phyloP scores from a whole-genome alignment of 2,797 vertebrate species.

The Thunnus albacares region DNA sequence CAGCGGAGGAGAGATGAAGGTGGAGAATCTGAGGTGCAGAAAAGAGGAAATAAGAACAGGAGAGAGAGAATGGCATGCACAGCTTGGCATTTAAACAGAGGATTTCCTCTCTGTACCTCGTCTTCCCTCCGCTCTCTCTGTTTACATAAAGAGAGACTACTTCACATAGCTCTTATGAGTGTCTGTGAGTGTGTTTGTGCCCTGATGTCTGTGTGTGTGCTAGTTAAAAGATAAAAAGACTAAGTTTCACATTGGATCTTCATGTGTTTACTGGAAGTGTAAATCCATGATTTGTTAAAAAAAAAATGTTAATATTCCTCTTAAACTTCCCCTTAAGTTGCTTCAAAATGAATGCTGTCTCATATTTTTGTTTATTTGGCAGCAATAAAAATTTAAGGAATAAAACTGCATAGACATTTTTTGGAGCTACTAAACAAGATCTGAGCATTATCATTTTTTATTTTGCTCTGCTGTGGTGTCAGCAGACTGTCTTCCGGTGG shows the following conservation, averaged over 20 bases:
- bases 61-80: slow-evolving; percentile 70
- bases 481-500: slow-evolving; percentile 73
- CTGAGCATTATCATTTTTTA: slow-evolving; percentile 37
- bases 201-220: neutral
- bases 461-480: slow-evolving; percentile 60
- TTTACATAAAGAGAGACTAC: slow-evolving; percentile 71
- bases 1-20: slow-evolving; percentile 55
- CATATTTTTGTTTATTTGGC: neutral
- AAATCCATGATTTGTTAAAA: neutral
- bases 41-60: slow-evolving; percentile 74
- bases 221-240: neutral
- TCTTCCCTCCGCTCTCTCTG: slow-evolving; percentile 74
- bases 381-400: slow-evolving; percentile 18
- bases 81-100: slow-evolving; percentile 77
- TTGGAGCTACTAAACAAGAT: slow-evolving; percentile 40
- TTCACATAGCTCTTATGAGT: slow-evolving; percentile 51
- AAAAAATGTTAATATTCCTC: neutral
- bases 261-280: neutral
- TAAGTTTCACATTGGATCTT: neutral
- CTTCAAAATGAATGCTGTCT: neutral
- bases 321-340: neutral
- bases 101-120: slow-evolving; percentile 78
- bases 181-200: slow-evolving; percentile 11
- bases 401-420: slow-evolving; percentile 16
- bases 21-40: slow-evolving; percentile 61